Conservation (phyloP, 2,888 invertebrate genomes). For the Calameuta idolon region DNA sequence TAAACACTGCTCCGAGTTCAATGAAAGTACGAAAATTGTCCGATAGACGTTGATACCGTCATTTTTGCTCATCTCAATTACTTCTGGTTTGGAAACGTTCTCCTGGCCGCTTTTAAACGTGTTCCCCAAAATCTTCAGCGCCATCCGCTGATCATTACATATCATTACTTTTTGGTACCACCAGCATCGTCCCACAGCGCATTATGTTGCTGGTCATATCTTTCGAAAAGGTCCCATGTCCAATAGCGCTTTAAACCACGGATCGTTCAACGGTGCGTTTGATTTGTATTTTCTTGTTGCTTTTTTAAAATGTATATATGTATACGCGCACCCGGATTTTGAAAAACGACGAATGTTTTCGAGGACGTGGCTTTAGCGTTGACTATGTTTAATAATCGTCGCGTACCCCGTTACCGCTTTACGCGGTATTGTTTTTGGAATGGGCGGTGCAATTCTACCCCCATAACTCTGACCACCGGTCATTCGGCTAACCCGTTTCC, state of each 20-base stretch:
- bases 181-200: neutral
- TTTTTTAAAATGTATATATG: neutral
- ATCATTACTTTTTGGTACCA: neutral
- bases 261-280: neutral
- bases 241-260: neutral
- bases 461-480: slow-evolving; percentile 46
- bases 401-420: slow-evolving; percentile 26
- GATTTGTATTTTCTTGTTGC: neutral
- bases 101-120: neutral
- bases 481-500: slow-evolving; percentile 52
- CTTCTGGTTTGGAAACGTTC: neutral
- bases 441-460: slow-evolving; percentile 37
- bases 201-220: neutral
- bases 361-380: slow-evolving; percentile 1
- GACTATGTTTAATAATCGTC: slow-evolving; percentile 1
- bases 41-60: neutral
- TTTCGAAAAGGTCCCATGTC: neutral
- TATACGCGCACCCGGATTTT: neutral
- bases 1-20: slow-evolving; percentile 40
- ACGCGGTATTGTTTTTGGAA: slow-evolving; percentile 36
- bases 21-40: neutral
- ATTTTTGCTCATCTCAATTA: neutral
- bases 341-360: neutral
- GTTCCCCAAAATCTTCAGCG: neutral
- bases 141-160: neutral